These are phyloP conservation scores for Rhopalosiphum maidis DNA, from an alignment of 1,140 invertebrate genomes.

Conservation along the genomic window DNA sequence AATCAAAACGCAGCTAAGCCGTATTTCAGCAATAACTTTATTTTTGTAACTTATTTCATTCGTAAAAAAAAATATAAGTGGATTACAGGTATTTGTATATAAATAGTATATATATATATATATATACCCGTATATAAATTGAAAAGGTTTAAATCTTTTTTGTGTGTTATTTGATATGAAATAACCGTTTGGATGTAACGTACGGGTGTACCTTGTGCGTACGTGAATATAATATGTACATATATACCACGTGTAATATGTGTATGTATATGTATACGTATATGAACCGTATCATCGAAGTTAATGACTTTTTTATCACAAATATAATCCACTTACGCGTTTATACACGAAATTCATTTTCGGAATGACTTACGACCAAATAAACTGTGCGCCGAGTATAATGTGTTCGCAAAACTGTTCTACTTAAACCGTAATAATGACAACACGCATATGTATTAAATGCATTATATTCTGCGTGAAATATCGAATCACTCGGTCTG, in stretches of 20 bases:
- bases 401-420: not conserved
- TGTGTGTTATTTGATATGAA: not conserved
- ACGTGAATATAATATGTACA: not conserved
- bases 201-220: not conserved
- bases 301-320: conserved; percentile 12
- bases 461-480: not conserved
- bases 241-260: no score
- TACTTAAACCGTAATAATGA: not conserved
- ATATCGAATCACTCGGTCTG: not conserved
- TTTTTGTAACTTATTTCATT: not conserved
- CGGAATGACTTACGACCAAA: not conserved
- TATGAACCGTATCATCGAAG: not conserved
- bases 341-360: conserved; percentile 25
- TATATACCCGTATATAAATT: not conserved
- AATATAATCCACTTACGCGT: conserved; percentile 23
- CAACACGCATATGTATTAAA: not conserved
- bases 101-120: not conserved
- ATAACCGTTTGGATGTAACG: not conserved
- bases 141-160: conserved; percentile 32
- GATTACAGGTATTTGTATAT: not conserved
- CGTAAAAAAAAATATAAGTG: not conserved
- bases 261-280: not conserved
- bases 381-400: not conserved
- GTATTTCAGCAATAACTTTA: not conserved
- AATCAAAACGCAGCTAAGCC: not conserved